Evolutionary conservation across 30 jellyfish, hydroid and myxozoan genomes (phyloP), one percentile per base, ranked within the genome.

Genomic region (Cassiopea xamachana): DNA sequence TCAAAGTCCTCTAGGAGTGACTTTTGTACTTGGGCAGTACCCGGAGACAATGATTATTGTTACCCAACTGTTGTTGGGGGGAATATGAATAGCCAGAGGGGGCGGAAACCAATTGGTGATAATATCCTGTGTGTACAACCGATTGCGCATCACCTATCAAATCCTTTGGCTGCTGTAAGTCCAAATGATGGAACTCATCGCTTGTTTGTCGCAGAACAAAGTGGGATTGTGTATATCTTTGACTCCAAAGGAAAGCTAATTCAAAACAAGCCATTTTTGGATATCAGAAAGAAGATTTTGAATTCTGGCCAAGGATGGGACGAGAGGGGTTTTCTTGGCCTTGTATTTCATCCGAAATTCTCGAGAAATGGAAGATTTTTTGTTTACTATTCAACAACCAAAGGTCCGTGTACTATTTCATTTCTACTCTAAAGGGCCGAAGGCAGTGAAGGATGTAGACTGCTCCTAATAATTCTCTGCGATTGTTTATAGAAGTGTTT

Each of bases 231-330:
- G 16, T 69, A 69, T 55, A 81, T 88, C 5, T 46, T 94, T 84
- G 82, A 80, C 43, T 85, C 58, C 18, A 68, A 73, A 0, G 96
- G 96, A 80, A 48, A 51, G 73, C 71, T 39, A 79, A 71, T 45
- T 8, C 73, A 55, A 44, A 62, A 79, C 48, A 82, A 14, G 47
- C 99, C 99, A 12, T 95, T 95, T 79, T 59, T 95, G 60, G 94
- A 95, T 58, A 83, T 95, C 48, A 79, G 90, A 8, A 75, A 85
- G 17, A 88, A 81, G 76, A 80, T 95, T 1, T 79, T 95, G 60
- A 95, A 91, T 64, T 95, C 99, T 43, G 98, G 99, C 7, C 87
- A 73, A 69, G 89, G 96, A 48, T 95, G 99, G 99, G 99, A 95
- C 61, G 99, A 95, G 86, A 93, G 99, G 60, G 99, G 99, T 2